Evolutionary conservation across 2,113 vertebrate genomes (phyloP), one percentile per base, ranked within the genome.

Genomic region (Melospiza georgiana): DNA sequence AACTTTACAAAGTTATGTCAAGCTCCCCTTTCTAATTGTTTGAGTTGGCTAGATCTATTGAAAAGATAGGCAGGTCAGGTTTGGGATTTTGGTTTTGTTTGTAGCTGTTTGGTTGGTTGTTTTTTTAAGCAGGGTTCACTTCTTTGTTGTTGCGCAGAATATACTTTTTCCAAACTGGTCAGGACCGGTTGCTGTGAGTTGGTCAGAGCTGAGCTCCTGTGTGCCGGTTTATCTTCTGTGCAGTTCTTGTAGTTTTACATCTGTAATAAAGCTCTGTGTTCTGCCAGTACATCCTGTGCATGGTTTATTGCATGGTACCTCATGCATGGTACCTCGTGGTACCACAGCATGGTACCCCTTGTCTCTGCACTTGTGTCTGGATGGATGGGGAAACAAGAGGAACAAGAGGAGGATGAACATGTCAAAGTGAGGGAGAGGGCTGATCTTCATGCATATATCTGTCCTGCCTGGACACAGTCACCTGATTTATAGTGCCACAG

Each of bases 21-120:
- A 51, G 25, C 17, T 92, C 15, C 28, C 66, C 30, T 65, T 84
- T 82, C n/a, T 69, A 67, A 49, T 43, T 72, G 20, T 41, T 91
- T 76, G 19, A 82, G 23, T 71, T 80, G 28, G 18, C 15, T 41
- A 37, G 13, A 11, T 69, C 41, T 78, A 1, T 78, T 14, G 65
- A 72, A 93, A 82, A 80, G 37, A 43, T 28, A 46, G 46, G 28
- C 33, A 89, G 39, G 27, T 72, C 4, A 2, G 4, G 2, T 52
- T 85, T 67, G 49, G 35, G 51, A 13, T 27, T 94, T 86, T 54
- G 18, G 6, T 49, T 88, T 51, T 59, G 24, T 35, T 35, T 33
- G 13, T 2, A 5, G 4, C 15, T 66, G 24, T 10, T 24, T 55
- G 9, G 0, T 41, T 55, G 6, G 6, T 39, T 46, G 25, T 0